phyloP scores from a whole-genome alignment of 2,888 invertebrate genomes.

The Dolomedes plantarius region DNA sequence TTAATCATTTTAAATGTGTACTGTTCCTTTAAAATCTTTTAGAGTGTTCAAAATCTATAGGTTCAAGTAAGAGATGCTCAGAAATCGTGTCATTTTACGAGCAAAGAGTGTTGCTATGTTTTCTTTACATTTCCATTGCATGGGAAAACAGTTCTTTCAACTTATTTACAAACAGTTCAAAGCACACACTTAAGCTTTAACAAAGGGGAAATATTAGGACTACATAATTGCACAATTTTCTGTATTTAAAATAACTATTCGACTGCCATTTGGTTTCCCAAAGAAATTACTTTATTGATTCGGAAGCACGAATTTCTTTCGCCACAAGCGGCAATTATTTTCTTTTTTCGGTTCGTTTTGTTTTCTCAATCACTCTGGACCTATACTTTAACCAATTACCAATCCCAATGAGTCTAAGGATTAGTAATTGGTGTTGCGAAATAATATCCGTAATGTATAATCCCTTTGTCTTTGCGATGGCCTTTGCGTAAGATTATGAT shows the following conservation, averaged over 20 bases:
- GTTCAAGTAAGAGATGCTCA: too few relatives aligned
- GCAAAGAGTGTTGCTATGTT: too few relatives aligned
- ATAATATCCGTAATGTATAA: background rate
- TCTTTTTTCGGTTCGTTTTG: background rate
- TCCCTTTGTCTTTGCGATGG: background rate
- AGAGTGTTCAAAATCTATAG: too few relatives aligned
- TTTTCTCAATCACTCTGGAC: background rate
- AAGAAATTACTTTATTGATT: background rate
- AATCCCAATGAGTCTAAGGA: background rate
- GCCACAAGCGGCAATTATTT: background rate
- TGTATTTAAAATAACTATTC: background rate
- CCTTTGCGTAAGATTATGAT: background rate
- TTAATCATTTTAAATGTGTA: too few relatives aligned
- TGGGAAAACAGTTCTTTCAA: too few relatives aligned
- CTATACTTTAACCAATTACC: background rate
- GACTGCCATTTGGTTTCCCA: background rate
- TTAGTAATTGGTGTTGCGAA: background rate
- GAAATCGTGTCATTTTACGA: too few relatives aligned
- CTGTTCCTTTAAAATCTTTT: too few relatives aligned
- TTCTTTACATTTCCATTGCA: too few relatives aligned
- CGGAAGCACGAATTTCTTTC: background rate
- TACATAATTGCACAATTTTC: background rate
- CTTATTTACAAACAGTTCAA: too few relatives aligned
- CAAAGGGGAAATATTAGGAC: too few relatives aligned
- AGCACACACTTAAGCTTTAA: too few relatives aligned